Conservation (phyloP, 2,888 invertebrate species). For the Bedellia somnulentella region DNA sequence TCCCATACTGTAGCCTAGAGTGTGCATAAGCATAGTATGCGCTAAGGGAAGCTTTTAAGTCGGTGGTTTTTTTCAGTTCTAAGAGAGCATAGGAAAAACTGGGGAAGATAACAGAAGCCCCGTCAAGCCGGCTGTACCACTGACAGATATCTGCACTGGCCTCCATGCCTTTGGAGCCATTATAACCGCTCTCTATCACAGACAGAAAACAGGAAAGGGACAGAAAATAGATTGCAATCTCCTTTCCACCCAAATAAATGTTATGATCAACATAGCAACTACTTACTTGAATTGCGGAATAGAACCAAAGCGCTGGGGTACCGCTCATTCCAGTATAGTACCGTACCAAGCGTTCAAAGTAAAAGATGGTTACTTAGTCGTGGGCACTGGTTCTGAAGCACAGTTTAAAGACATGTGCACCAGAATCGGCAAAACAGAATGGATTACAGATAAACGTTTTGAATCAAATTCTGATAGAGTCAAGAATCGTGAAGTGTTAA, state of each 20-base stretch:
- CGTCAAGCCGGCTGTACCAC: conserved; percentile 88
- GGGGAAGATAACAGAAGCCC: conserved; percentile 84
- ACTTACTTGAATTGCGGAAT: conserved; percentile 86
- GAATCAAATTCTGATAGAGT: conserved; percentile 76
- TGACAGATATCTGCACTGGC: conserved; percentile 92
- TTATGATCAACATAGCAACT: conserved; percentile 85
- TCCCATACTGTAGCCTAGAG: no score
- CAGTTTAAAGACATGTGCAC: conserved; percentile 77
- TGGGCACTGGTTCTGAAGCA: conserved; percentile 84
- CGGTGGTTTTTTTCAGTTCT: no score
- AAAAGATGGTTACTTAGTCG: conserved; percentile 78
- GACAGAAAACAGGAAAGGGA: conserved; percentile 76
- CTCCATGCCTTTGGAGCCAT: conserved; percentile 94
- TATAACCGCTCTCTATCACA: conserved; percentile 82
- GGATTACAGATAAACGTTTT: conserved; percentile 68
- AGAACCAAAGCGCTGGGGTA: conserved; percentile 84
- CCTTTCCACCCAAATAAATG: conserved; percentile 88
- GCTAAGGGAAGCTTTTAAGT: no score
- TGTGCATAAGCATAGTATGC: no score
- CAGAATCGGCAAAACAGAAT: conserved; percentile 59
- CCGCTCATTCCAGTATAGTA: conserved; percentile 91
- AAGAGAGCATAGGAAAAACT: no score
- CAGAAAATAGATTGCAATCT: conserved; percentile 94
- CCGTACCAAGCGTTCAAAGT: conserved; percentile 92
- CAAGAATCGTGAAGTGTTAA: conserved; percentile 69